Evolutionary conservation across 2,888 invertebrate genomes (phyloP).

Genomic region (Cephus sareptanus): DNA sequence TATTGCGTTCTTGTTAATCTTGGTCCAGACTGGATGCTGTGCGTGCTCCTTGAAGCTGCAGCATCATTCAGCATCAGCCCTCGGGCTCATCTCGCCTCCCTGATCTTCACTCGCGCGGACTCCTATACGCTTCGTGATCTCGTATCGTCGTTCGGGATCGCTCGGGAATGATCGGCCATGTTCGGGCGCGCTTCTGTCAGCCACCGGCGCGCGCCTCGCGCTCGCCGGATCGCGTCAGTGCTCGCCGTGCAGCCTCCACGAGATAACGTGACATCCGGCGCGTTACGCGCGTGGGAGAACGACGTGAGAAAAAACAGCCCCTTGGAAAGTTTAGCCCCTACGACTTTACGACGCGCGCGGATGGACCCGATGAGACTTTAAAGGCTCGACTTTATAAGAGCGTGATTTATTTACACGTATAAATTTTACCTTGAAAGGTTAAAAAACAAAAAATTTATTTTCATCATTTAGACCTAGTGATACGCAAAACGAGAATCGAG

Average conservation of each 20-base stretch:
- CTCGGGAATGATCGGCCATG: slow-evolving; percentile 43
- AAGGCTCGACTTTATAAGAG: background rate
- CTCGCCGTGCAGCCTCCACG: slow-evolving; percentile 45
- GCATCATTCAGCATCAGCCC: background rate
- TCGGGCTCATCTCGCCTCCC: slow-evolving; percentile 4
- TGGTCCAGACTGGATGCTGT: background rate
- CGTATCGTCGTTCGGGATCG: slow-evolving; percentile 23
- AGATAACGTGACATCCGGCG: slow-evolving; percentile 18
- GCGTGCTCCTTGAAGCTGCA: background rate
- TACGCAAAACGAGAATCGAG: background rate
- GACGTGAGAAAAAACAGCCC: background rate
- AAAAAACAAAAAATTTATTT: background rate
- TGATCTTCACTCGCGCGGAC: slow-evolving; percentile 10
- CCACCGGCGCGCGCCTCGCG: slow-evolving; percentile 46
- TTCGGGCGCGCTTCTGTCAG: slow-evolving; percentile 38
- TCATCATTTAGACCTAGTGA: background rate
- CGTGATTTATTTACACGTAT: background rate
- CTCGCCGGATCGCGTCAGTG: slow-evolving; percentile 44
- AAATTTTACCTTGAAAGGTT: background rate
- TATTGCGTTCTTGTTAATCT: background rate
- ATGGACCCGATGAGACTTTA: background rate
- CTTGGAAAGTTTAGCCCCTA: background rate
- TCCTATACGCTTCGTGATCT: background rate
- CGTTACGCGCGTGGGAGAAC: slow-evolving; percentile 1
- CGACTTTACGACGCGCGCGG: background rate